Conservation (phyloP, 2,888 invertebrate species). For the Dinocampus coccinellae region DNA sequence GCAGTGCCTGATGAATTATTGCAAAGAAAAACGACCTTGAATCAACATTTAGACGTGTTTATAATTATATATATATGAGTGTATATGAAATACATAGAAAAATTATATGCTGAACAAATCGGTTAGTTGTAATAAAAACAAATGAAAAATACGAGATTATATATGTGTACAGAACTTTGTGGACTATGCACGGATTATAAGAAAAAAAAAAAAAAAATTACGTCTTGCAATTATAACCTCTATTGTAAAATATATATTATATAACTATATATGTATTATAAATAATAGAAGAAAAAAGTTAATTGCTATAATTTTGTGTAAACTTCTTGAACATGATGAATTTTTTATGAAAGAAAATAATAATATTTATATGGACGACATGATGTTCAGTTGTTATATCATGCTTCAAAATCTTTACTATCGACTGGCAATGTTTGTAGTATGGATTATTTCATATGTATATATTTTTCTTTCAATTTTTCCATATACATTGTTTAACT, state of each 20-base stretch:
- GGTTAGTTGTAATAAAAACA: conserved; percentile 7
- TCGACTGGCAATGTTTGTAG: background rate
- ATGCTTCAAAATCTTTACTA: background rate
- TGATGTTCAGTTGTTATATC: background rate
- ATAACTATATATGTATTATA: background rate
- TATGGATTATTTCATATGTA: background rate
- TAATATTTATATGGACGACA: background rate
- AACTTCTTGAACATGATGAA: background rate
- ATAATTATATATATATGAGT: background rate
- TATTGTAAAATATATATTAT: background rate
- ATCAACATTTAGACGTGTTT: conserved; percentile 19
- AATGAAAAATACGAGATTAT: conserved; percentile 1
- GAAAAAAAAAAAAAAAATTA: background rate
- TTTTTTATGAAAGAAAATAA: background rate
- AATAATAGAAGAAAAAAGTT: background rate
- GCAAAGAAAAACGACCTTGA: conserved; percentile 27
- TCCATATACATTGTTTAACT: background rate
- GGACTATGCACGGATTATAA: conserved; percentile 51
- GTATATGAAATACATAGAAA: background rate
- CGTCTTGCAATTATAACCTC: background rate
- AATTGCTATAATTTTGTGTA: background rate
- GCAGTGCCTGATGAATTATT: background rate
- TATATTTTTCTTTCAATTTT: background rate
- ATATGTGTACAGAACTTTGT: background rate
- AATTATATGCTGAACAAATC: conserved; percentile 5